Conservation (phyloP, 2,113 vertebrate genomes). For the Coturnix japonica region DNA sequence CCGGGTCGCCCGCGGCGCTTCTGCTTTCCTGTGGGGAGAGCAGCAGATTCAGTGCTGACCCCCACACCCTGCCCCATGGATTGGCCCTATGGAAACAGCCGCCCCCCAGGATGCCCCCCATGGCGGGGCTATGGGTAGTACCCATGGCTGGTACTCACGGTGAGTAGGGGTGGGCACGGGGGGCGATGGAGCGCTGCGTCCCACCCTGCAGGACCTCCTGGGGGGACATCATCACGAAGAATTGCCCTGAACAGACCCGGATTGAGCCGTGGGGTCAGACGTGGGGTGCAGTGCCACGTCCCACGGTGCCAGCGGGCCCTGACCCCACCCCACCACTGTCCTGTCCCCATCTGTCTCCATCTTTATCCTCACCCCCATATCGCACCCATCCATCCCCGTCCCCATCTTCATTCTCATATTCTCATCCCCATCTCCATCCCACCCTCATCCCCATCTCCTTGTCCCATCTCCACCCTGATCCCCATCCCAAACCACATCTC, state of each 20-base stretch:
- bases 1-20: constrained; percentile 87
- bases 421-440: no score
- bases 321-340: background rate
- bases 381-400: no score
- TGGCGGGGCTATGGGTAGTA: no score
- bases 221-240: constrained; percentile 97
- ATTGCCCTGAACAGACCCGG: constrained; percentile 80
- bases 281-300: rapidly evolving
- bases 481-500: no score
- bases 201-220: constrained; percentile 91
- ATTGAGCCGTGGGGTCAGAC: rapidly evolving
- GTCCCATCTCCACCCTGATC: no score
- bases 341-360: background rate
- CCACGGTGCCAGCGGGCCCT: background rate
- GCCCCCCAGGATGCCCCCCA: no score
- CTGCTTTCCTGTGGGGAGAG: constrained; percentile 83
- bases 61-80: background rate
- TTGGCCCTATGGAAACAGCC: no score
- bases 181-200: constrained; percentile 89
- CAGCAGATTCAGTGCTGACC: rapidly evolving
- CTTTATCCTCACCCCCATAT: no score
- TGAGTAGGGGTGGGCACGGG: constrained; percentile 89
- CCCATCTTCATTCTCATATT: no score
- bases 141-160: constrained; percentile 80
- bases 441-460: no score